Conservation (phyloP, 1,140 invertebrate species). For the Globodera ellingtonae region DNA sequence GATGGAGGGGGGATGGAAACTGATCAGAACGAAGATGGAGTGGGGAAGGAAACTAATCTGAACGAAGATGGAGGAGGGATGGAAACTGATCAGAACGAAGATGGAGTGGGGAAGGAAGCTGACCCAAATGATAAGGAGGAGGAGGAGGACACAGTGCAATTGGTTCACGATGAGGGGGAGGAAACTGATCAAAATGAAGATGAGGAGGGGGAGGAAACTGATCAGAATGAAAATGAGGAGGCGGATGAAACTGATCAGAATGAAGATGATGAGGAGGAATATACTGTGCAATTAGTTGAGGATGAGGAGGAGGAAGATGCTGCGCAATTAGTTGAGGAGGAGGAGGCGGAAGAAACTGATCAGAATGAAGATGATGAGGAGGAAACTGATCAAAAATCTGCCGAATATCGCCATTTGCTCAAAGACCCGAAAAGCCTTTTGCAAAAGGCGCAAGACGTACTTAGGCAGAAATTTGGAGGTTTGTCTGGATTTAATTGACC, state of each 20-base stretch:
- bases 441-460: slow-evolving; percentile 34
- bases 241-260: slow-evolving; percentile 12
- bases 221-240: not conserved
- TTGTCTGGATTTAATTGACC: not conserved
- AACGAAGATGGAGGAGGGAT: not conserved
- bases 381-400: slow-evolving; percentile 11
- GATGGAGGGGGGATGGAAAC: not conserved
- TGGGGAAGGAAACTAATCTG: not conserved
- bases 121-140: not conserved
- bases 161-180: slow-evolving; percentile 19
- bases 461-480: slow-evolving; percentile 25
- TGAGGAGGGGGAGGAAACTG: not conserved
- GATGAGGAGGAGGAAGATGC: slow-evolving; percentile 15
- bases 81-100: slow-evolving; percentile 21
- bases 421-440: slow-evolving; percentile 46
- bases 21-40: slow-evolving; percentile 3
- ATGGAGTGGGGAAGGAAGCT: not conserved
- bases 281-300: not conserved
- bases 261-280: slow-evolving; percentile 13
- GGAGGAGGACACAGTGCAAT: not conserved
- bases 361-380: slow-evolving; percentile 24
- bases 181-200: slow-evolving; percentile 9
- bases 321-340: not conserved
- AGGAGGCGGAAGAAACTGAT: slow-evolving; percentile 20
- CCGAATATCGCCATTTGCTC: slow-evolving; percentile 29